Evolutionary conservation across 1,140 invertebrate species (phyloP).

Genomic region (Carposina sasakii): DNA sequence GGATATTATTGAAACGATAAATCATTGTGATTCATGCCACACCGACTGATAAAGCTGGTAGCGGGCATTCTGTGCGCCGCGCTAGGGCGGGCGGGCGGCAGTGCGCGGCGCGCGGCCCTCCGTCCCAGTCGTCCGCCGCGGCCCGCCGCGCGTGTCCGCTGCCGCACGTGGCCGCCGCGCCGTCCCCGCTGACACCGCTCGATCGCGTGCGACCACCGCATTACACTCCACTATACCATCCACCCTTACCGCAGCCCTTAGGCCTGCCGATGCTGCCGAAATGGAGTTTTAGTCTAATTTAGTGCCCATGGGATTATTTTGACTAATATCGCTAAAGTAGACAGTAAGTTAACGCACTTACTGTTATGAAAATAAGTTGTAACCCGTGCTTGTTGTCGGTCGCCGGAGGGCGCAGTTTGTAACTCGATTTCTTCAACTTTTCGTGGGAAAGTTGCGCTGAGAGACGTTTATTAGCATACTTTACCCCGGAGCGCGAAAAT

Average conservation of each 20-base stretch:
- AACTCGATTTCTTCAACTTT: too few species aligned
- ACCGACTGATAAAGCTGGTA: slow-evolving; percentile 7
- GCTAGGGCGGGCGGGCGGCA: slow-evolving; percentile 28
- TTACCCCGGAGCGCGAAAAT: too few species aligned
- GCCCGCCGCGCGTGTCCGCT: slow-evolving; percentile 14
- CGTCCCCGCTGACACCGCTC: slow-evolving; percentile 12
- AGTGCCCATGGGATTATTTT: not conserved
- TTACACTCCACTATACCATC: not conserved
- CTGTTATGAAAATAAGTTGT: not conserved
- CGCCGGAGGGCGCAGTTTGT: too few species aligned
- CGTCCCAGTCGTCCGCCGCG: slow-evolving; percentile 34
- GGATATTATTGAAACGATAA: not conserved
- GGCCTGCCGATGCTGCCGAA: not conserved
- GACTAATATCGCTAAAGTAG: not conserved
- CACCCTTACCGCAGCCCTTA: not conserved
- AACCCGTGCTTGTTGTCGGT: too few species aligned
- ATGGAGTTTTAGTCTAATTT: not conserved
- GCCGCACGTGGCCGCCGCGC: slow-evolving; percentile 14
- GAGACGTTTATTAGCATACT: too few species aligned
- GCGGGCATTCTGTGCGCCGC: slow-evolving; percentile 22
- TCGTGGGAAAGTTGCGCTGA: too few species aligned
- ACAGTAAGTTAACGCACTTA: not conserved
- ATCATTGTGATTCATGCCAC: not conserved
- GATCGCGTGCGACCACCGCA: slow-evolving; percentile 1
- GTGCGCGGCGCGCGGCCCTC: slow-evolving; percentile 49